These are phyloP conservation scores for Sclerurus mexicanus DNA, from an alignment of 2,113 vertebrate species.

Conservation along the genomic window DNA sequence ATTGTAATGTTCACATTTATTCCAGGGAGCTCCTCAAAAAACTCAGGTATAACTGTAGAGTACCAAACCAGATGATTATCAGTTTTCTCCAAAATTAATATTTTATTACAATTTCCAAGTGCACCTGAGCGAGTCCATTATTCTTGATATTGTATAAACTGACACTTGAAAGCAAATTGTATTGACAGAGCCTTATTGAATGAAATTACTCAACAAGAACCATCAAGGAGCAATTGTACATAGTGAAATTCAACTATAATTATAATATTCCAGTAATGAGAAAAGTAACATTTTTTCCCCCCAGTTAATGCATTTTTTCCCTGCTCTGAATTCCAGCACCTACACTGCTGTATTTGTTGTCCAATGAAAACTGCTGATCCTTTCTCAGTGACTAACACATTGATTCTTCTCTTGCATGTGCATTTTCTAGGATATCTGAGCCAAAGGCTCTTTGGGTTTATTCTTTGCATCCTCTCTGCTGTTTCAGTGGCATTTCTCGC, in stretches of 20 bases:
- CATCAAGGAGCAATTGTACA: slow-evolving; percentile 29
- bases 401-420: not conserved
- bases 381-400: not conserved
- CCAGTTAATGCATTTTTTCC: not conserved
- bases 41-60: not conserved
- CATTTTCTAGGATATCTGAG: not conserved
- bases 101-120: slow-evolving; percentile 35
- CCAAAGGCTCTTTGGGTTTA: not conserved
- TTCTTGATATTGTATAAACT: slow-evolving; percentile 25
- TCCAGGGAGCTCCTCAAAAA: not conserved
- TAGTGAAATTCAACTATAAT: slow-evolving; percentile 27
- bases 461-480: not conserved
- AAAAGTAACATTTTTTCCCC: not conserved
- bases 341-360: not conserved
- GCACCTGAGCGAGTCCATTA: slow-evolving; percentile 9
- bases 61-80: not conserved
- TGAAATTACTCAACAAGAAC: slow-evolving; percentile 21
- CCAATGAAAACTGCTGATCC: not conserved
- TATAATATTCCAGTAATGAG: not conserved
- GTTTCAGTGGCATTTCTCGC: not conserved
- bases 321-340: not conserved
- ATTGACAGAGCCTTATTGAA: slow-evolving; percentile 37
- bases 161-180: slow-evolving; percentile 44
- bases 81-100: slow-evolving; percentile 14
- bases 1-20: not conserved